phyloP scores from a whole-genome alignment of 1,140 invertebrate genomes.

The Gonatopus flavifemur region DNA sequence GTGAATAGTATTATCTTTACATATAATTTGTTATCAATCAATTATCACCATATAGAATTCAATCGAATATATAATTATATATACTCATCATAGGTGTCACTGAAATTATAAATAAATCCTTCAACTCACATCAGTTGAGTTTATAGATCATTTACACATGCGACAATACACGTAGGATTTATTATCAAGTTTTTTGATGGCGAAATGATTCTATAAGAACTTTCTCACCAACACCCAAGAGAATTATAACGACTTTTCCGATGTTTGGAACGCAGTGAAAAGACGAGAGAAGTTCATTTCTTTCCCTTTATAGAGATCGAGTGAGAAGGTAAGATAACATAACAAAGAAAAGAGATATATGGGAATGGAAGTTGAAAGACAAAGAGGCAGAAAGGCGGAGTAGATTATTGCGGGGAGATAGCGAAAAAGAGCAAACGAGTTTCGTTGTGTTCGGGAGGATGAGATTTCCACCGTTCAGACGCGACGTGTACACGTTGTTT shows the following conservation, averaged over 20 bases:
- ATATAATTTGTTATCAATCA: too few species aligned
- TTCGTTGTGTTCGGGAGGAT: constrained; percentile 29
- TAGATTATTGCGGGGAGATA: constrained; percentile 28
- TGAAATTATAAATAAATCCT: too few species aligned
- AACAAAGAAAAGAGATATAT: constrained; percentile 9
- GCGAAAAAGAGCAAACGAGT: constrained; percentile 33
- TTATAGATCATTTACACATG: too few species aligned
- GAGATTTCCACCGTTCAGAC: constrained; percentile 36
- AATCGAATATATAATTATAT: too few species aligned
- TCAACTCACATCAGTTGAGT: too few species aligned
- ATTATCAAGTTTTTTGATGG: too few species aligned
- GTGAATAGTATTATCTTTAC: too few species aligned
- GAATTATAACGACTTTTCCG: constrained; percentile 9
- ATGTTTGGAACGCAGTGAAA: constrained; percentile 10
- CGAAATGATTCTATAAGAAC: constrained; percentile 3
- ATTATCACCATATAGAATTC: too few species aligned
- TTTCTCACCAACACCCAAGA: constrained; percentile 1
- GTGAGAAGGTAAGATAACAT: neutral
- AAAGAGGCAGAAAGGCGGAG: constrained; percentile 16
- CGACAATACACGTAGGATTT: too few species aligned
- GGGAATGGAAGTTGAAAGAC: neutral
- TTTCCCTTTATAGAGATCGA: neutral
- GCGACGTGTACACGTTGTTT: neutral
- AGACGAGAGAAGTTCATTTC: constrained; percentile 5
- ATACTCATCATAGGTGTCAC: too few species aligned